Percentiles rank a stretch among this genome's conserved stretches.
Evolutionary conservation across 2,888 invertebrate species (phyloP).

Genomic region (Lycaena phlaeas): DNA sequence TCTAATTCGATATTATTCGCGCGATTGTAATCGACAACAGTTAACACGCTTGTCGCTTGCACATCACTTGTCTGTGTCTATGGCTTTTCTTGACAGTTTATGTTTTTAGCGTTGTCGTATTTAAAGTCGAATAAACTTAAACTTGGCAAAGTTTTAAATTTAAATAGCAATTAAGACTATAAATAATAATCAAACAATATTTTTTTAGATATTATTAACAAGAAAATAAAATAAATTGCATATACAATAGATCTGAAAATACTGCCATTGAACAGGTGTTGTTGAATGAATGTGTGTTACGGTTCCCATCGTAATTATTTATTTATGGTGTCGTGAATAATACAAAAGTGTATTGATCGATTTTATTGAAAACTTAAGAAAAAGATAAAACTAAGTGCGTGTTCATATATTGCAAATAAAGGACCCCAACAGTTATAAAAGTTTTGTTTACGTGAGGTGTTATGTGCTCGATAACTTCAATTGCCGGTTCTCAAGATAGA

Average conservation of each 20-base stretch:
- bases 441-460: constrained; percentile 22
- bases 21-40: constrained; percentile 44
- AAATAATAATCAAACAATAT: constrained; percentile 9
- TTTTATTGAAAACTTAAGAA: constrained; percentile 11
- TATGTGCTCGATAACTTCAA: constrained; percentile 20
- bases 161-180: neutral
- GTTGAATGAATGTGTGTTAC: constrained; percentile 76
- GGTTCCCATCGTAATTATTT: constrained; percentile 65
- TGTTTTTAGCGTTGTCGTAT: constrained; percentile 62
- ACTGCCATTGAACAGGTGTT: constrained; percentile 83
- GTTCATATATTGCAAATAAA: constrained; percentile 10
- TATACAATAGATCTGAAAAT: constrained; percentile 74
- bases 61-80: constrained; percentile 44
- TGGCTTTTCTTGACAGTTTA: constrained; percentile 62
- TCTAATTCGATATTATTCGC: constrained; percentile 37
- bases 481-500: constrained; percentile 27
- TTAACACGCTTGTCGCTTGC: constrained; percentile 42
- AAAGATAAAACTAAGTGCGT: constrained; percentile 19
- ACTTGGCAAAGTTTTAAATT: constrained; percentile 24
- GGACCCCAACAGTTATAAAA: constrained; percentile 28
- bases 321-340: constrained; percentile 65
- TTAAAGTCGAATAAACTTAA: constrained; percentile 53
- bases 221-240: neutral
- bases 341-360: constrained; percentile 64
- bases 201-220: neutral